phyloP scores from a whole-genome alignment of 2,113 vertebrate species.

The Pteropus alecto region DNA sequence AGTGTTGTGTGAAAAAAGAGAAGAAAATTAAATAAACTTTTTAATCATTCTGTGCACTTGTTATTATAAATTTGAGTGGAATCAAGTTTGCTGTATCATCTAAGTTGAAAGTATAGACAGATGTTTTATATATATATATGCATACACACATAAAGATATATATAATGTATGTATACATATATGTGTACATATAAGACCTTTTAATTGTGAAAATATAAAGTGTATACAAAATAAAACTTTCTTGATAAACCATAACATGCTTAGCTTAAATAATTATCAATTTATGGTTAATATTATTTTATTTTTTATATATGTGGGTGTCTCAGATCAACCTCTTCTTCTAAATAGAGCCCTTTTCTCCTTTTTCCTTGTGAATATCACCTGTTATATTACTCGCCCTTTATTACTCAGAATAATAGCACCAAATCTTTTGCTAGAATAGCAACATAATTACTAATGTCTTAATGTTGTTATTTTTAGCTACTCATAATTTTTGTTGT shows the following conservation, averaged over 20 bases:
- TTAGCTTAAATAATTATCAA: background rate
- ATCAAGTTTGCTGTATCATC: background rate
- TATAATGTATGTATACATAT: background rate
- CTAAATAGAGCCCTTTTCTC: background rate
- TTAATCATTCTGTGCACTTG: background rate
- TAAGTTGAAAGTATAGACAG: background rate
- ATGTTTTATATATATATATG: background rate
- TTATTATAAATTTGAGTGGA: background rate
- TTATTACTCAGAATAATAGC: background rate
- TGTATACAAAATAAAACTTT: background rate
- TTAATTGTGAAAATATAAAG: background rate
- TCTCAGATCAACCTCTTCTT: background rate
- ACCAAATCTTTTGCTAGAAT: background rate
- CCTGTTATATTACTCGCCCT: background rate
- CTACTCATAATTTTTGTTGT: background rate
- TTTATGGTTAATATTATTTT: background rate
- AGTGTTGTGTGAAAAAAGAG: background rate
- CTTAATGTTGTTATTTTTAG: background rate
- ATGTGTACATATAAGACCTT: background rate
- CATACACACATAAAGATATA: background rate
- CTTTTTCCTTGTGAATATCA: background rate
- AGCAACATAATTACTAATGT: background rate
- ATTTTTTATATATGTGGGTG: background rate
- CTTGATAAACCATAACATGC: background rate
- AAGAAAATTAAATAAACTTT: background rate